phyloP scores from a whole-genome alignment of 2,797 vertebrate species.

The Emys orbicularis region DNA sequence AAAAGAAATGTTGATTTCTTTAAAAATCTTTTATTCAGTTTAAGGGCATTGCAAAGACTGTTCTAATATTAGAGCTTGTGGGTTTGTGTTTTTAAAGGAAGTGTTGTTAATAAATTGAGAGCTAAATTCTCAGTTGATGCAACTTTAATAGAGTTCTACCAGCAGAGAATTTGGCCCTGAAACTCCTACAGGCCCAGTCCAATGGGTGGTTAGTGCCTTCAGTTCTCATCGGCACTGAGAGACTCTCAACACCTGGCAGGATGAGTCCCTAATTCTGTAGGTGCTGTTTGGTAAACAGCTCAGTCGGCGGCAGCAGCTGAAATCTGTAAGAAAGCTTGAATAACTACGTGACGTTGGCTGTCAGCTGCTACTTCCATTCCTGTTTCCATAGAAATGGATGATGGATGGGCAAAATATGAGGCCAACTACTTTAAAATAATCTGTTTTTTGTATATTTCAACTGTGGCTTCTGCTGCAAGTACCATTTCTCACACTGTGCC shows the following conservation, averaged over 20 bases:
- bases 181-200: not conserved
- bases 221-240: not conserved
- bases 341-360: not conserved
- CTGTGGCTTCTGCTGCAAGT: not conserved
- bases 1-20: not conserved
- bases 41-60: not conserved
- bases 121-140: not conserved
- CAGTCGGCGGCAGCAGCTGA: not conserved
- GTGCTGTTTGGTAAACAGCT: fast-evolving
- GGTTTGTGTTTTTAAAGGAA: not conserved
- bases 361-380: not conserved
- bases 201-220: not conserved
- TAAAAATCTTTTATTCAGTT: not conserved
- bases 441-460: not conserved
- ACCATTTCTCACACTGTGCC: not conserved
- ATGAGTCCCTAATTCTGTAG: fast-evolving
- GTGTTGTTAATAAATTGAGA: not conserved
- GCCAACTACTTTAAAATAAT: not conserved
- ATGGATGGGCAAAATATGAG: not conserved
- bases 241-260: fast-evolving
- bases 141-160: not conserved
- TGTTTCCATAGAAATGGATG: not conserved
- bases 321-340: not conserved
- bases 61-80: not conserved
- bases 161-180: not conserved